These are phyloP conservation scores for Amorpha juglandis DNA, from an alignment of 2,888 invertebrate genomes.

Conservation along the genomic window DNA sequence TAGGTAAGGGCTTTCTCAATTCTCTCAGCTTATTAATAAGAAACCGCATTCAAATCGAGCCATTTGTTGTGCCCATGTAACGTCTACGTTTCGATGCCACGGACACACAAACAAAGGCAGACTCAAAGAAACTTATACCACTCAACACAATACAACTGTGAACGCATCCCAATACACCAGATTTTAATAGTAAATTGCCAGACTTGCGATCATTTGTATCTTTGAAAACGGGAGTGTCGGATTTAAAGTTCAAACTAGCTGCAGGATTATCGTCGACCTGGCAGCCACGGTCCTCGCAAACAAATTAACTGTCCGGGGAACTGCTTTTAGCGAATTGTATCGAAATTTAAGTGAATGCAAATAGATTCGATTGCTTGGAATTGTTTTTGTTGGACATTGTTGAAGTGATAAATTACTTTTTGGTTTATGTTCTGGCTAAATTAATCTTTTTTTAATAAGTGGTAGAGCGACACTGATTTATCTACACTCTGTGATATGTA, in stretches of 20 bases:
- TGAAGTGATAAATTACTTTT: background rate
- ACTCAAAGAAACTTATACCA: background rate
- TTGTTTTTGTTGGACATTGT: conserved; percentile 11
- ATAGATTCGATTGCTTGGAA: conserved; percentile 6
- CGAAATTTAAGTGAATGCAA: conserved; percentile 21
- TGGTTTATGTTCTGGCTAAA: background rate
- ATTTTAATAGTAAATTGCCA: conserved; percentile 12
- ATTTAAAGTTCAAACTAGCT: conserved; percentile 25
- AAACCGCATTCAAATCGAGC: too few species aligned
- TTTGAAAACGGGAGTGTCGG: background rate
- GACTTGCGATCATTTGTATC: conserved; percentile 16
- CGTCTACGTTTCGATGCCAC: too few species aligned
- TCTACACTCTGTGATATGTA: too few species aligned
- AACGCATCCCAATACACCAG: background rate
- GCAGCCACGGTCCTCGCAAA: conserved; percentile 10
- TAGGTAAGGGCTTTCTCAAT: too few species aligned
- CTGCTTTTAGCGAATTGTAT: conserved; percentile 19
- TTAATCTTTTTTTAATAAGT: background rate
- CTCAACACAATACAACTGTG: background rate
- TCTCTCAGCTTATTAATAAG: too few species aligned
- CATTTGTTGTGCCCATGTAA: too few species aligned
- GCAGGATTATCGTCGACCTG: conserved; percentile 19
- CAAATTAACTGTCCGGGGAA: conserved; percentile 21
- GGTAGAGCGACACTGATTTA: background rate
- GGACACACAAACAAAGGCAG: too few species aligned